Evolutionary conservation across 2,888 invertebrate species (phyloP), one percentile per base, ranked within the genome.

Genomic region (Phyto melanocephala): DNA sequence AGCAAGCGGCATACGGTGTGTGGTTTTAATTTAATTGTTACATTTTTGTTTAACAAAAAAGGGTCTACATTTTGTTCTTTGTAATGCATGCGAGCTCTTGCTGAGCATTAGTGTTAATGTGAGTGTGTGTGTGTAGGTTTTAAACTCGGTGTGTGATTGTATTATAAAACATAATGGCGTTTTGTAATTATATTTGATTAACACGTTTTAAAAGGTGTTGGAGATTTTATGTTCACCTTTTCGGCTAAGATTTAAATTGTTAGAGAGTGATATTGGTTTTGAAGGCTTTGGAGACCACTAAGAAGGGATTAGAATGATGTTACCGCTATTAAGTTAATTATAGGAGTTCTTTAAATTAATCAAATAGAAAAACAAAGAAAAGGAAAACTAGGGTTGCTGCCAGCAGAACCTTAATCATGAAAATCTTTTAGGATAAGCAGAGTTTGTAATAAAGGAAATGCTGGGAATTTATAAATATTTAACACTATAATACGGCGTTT

Each of bases 101-200:
- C 76, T 76, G 75, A 28, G 56, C 58, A 52, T 52, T 54, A 22
- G 50, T 68, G 63, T 22, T 35, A 50, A 52, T 35, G 56, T 47
- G 47, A 24, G 22, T 35, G 35, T 13, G 45, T 47, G 7, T 3
- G 10, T 7, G 6, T 3, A 4, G n/a, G 17, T 63, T n/a, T n/a
- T n/a, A n/a, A n/a, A n/a, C n/a, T n/a, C n/a, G n/a, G 7, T 35
- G 22, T 47, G 47, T 22, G 22, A 42, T 70, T 33, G 37, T 54
- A 42, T 60, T 22, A 45, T 45, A 56, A 56, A 80, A 47, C n/a
- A 70, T 80, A 80, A 80, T 80, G 58, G 71, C 33, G 71, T 60
- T 76, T 65, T 45, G 75, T 65, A 76, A 71, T 80, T 76, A 76
- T 65, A 63, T 75, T 70, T 56, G 75, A 45, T 45, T 65, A 58